Base-by-base conservation (phyloP, 2,888 invertebrate genomes). In the Temnothorax ravouxi region DNA sequence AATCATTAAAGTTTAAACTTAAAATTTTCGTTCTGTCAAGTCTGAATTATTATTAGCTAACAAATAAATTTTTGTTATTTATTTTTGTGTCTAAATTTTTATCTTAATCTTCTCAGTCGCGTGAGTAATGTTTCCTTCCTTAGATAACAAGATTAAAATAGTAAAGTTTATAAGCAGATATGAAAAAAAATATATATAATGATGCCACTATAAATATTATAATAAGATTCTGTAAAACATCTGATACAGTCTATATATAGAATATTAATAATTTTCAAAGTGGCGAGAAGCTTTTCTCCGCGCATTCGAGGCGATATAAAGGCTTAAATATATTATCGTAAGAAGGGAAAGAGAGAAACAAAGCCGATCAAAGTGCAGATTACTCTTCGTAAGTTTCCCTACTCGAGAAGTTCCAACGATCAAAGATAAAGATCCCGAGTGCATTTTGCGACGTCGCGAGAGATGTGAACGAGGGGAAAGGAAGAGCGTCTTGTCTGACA, bases 401-500 rank as follows among this genome's bases (percentile, higher is more conserved):
- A 29, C 66, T 34, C 41, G 64, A 25, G 50, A 71, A 84, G 71
- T 85, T 88, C 67, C 34, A 56, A 21, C 74, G 66, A 62, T 84
- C 50, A 72, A 69, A 72, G 84, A 85, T 85, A 54, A 72, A 84
- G 84, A 82, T 61, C 34, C 44, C 71, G 61, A 80, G 81, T 79
- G 79, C 56, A 71, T 81, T 85, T 52, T 47, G 64, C 18, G 77
- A 71, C 29, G 54, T 75, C 83, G 77, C 69, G 86, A 86, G 84
- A 86, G 89, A 88, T 86, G 85, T 87, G 83, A 87, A 87, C 85
- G 67, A 83, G 84, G 18, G 25, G 59, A 41, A 18, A 62, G n/a
- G 2, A 61, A 67, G 76, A 34, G 41, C 82, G 82, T 59, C 66
- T 86, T 83, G 89, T 90, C 88, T 91, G 88, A 85, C 86, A 90